These are phyloP conservation scores for Asobara japonica DNA, from an alignment of 1,140 invertebrate species.

Conservation along the genomic window DNA sequence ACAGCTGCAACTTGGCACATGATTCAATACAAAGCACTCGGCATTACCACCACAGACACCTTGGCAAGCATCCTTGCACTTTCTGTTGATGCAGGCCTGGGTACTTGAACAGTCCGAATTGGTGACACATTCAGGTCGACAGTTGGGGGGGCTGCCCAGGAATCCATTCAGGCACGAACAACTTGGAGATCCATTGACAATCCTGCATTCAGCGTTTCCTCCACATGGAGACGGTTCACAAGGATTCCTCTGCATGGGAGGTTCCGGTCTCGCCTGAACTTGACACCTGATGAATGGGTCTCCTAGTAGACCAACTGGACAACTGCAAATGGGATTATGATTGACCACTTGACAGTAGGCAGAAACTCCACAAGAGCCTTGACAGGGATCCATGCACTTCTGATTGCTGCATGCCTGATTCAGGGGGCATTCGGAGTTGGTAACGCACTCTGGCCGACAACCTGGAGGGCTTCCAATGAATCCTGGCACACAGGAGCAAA, in stretches of 20 bases:
- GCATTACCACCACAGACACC: conserved; percentile 77
- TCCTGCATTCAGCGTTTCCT: conserved; percentile 72
- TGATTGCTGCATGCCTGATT: conserved; percentile 72
- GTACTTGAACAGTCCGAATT: conserved; percentile 75
- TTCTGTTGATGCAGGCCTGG: conserved; percentile 75
- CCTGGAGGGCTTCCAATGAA: conserved; percentile 73
- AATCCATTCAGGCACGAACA: conserved; percentile 74
- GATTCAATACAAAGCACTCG: conserved; percentile 76
- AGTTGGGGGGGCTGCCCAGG: conserved; percentile 72
- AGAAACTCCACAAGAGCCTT: conserved; percentile 72
- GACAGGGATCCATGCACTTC: conserved; percentile 73
- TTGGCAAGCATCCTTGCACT: conserved; percentile 75
- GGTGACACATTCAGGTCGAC: conserved; percentile 73
- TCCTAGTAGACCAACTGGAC: conserved; percentile 69
- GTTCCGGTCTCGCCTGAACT: conserved; percentile 19
- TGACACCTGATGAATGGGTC: conserved; percentile 72
- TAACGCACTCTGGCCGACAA: conserved; percentile 73
- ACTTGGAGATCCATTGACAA: conserved; percentile 71
- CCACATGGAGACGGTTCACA: conserved; percentile 77
- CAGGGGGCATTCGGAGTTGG: conserved; percentile 72
- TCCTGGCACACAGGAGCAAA: conserved; percentile 71
- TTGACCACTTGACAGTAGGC: conserved; percentile 72
- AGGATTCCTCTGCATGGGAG: conserved; percentile 62
- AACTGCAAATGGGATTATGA: conserved; percentile 73
- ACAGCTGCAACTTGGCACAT: conserved; percentile 78